Evolutionary conservation across 1,140 invertebrate species (phyloP).

Genomic region (Bombus consobrinus): DNA sequence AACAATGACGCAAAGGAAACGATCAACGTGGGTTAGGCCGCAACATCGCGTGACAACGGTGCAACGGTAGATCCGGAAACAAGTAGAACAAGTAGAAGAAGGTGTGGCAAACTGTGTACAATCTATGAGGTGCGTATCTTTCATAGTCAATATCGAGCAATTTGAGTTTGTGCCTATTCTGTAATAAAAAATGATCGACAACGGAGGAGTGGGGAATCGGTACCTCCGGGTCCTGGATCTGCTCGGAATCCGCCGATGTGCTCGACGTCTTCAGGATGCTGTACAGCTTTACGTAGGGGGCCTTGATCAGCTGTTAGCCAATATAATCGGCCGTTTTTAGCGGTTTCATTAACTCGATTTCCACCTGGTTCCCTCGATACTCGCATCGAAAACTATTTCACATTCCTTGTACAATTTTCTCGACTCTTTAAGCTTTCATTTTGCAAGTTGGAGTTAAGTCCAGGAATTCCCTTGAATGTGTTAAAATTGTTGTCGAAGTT

Average conservation of each 20-base stretch:
- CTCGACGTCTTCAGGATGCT: slow-evolving; percentile 96
- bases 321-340: slow-evolving; percentile 67
- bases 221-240: slow-evolving; percentile 84
- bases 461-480: background rate
- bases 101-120: slow-evolving; percentile 53
- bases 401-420: background rate
- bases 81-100: slow-evolving; percentile 22
- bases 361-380: slow-evolving; percentile 33
- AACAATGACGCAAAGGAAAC: background rate
- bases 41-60: slow-evolving; percentile 55
- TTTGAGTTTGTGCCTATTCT: slow-evolving; percentile 39
- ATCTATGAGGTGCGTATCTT: slow-evolving; percentile 48
- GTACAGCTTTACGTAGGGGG: slow-evolving; percentile 97
- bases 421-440: too few species aligned
- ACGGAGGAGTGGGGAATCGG: slow-evolving; percentile 52
- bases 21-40: slow-evolving; percentile 40
- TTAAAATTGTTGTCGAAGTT: background rate
- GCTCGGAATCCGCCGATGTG: slow-evolving; percentile 90
- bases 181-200: slow-evolving; percentile 31
- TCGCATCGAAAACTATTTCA: slow-evolving; percentile 40
- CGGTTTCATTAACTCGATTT: slow-evolving; percentile 30
- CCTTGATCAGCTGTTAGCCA: slow-evolving; percentile 93
- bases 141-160: slow-evolving; percentile 63
- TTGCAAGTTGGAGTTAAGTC: background rate
- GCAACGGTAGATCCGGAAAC: slow-evolving; percentile 27